Evolutionary conservation across 2,797 vertebrate species (phyloP).

Genomic region (Otolemur crassicaudatus): DNA sequence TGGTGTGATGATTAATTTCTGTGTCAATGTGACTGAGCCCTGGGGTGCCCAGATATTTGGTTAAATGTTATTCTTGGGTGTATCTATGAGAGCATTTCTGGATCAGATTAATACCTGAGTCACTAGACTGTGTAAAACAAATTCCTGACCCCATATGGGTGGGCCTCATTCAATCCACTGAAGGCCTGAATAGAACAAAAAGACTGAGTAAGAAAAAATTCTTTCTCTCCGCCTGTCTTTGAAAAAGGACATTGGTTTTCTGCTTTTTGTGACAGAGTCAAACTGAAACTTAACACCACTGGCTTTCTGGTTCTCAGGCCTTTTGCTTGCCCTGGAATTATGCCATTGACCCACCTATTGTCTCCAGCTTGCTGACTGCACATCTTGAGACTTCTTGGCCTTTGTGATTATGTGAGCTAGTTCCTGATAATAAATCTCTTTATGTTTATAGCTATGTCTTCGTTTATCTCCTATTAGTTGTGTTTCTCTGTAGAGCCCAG

Average conservation of each 20-base stretch:
- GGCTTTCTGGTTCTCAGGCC: not conserved
- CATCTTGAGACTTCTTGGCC: not conserved
- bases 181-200: not conserved
- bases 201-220: not conserved
- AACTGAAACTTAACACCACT: not conserved
- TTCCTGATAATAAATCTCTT: not conserved
- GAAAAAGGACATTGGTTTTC: not conserved
- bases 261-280: not conserved
- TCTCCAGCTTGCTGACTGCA: not conserved
- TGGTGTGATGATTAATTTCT: not conserved
- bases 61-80: not conserved
- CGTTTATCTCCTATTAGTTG: not conserved
- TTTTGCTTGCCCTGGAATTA: not conserved
- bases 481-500: not conserved
- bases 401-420: not conserved
- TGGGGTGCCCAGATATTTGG: not conserved
- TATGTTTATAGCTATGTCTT: not conserved
- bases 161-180: not conserved
- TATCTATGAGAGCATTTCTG: not conserved
- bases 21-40: not conserved
- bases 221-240: not conserved
- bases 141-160: not conserved
- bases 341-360: not conserved
- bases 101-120: not conserved
- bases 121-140: not conserved